Conservation (phyloP, 1,140 invertebrate genomes). For the Nylanderia fulva region DNA sequence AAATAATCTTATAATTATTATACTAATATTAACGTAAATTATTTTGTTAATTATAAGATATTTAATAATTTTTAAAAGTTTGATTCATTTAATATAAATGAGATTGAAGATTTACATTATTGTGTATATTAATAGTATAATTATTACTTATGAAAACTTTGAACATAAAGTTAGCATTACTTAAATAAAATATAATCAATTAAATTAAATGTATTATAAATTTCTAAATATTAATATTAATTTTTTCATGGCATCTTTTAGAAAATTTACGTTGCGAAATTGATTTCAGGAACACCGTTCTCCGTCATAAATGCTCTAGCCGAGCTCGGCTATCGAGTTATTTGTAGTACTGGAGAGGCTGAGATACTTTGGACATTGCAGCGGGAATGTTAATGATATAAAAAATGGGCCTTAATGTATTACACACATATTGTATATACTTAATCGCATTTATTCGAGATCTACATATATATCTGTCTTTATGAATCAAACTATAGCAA, state of each 20-base stretch:
- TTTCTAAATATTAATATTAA: background rate
- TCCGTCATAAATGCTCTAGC: slow-evolving; percentile 90
- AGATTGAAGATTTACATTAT: background rate
- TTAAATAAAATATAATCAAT: no score
- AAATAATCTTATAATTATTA: background rate
- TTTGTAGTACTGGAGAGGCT: slow-evolving; percentile 91
- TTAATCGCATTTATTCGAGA: background rate
- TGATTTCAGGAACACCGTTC: slow-evolving; percentile 87
- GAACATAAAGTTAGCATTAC: background rate
- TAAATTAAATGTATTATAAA: no score
- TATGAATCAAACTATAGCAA: slow-evolving; percentile 2
- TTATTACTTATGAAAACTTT: slow-evolving; percentile 7
- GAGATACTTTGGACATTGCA: slow-evolving; percentile 94
- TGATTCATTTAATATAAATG: background rate
- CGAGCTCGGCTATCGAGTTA: slow-evolving; percentile 91
- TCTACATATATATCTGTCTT: background rate
- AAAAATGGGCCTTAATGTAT: slow-evolving; percentile 13
- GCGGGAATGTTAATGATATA: slow-evolving; percentile 87
- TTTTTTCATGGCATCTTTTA: background rate
- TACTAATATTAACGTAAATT: background rate
- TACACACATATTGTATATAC: slow-evolving; percentile 4
- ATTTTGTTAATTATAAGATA: background rate
- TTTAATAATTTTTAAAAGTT: slow-evolving; percentile 13
- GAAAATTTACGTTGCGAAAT: slow-evolving; percentile 53
- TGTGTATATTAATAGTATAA: background rate